Evolutionary conservation across 1,140 invertebrate species (phyloP), one percentile per base, ranked within the genome.

Genomic region (Rhizoglyphus robini): DNA sequence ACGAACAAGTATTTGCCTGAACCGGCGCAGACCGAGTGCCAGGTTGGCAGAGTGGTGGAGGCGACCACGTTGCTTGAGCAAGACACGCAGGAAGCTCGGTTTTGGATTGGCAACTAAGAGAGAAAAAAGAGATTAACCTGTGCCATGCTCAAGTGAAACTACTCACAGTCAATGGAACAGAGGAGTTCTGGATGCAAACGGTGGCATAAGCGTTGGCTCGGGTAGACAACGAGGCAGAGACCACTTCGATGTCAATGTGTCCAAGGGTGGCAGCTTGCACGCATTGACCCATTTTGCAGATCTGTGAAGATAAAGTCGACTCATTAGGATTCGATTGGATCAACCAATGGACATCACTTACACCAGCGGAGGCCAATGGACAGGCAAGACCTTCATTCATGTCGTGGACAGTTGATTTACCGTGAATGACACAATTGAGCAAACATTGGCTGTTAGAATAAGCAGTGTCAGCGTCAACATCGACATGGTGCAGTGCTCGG

Each of bases 101-200:
- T 31, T 49, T 47, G 34, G 13, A 63, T 46, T 1, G 61, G 61
- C 15, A 63, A 29, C 61, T 63, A 4, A 48, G 61, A 3, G 20
- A 23, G 27, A 23, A 29, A 31, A 58, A 31, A n/a, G 60, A 25
- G 25, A 3, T n/a, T 57, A 4, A 57, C 13, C 2, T 13, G 34
- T 8, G 58, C 18, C n/a, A 18, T 54, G 18, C 1, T 46, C 15
- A 15, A 32, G 32, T 63, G 4, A 64, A 57, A 32, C 18, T 1
- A 57, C 46, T 48, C 30, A 63, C 46, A 11, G 62, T 63, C 27
- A 63, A 30, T 3, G 62, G 62, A 13, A 63, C 3, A 11, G 62
- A 57, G 15, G 15, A 13, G 27, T 63, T 63, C 49, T 65, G 54
- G 2, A 63, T 63, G 32, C 62, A 63, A 38, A 63, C 62, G 32